Percentiles rank a stretch among this genome's conserved stretches.
Evolutionary conservation across 2,888 invertebrate genomes (phyloP).

Genomic region (Plebejus melissa): DNA sequence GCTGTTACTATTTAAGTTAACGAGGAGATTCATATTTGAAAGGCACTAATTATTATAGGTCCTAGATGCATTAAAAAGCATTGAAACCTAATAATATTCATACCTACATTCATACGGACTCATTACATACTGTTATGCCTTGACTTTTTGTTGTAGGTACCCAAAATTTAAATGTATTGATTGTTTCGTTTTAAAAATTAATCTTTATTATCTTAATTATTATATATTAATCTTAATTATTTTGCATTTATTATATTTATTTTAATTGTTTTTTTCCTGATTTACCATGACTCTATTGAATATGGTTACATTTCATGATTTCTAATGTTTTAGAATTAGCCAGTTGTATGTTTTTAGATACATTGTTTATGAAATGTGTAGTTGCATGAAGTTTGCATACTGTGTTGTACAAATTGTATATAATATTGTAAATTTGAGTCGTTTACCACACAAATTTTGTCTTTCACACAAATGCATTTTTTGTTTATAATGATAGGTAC

Average conservation of each 20-base stretch:
- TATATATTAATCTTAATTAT: neutral
- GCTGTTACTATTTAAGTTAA: neutral
- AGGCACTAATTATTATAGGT: neutral
- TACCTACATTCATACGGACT: neutral
- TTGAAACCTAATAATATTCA: neutral
- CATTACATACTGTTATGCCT: neutral
- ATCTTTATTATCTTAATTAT: neutral
- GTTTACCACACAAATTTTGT: conserved; percentile 38
- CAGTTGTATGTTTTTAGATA: conserved; percentile 10
- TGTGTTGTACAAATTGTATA: conserved; percentile 42
- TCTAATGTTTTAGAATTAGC: neutral
- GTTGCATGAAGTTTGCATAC: conserved; percentile 13
- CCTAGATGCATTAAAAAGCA: neutral
- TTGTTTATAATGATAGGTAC: conserved; percentile 32
- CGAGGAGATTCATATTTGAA: neutral
- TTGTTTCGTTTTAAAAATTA: neutral
- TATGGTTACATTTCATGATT: neutral
- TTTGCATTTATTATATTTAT: neutral
- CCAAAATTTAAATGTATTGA: neutral
- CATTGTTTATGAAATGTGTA: neutral
- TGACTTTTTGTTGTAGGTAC: neutral
- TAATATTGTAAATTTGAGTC: conserved; percentile 34
- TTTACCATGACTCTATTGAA: conserved; percentile 19
- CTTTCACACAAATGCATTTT: conserved; percentile 41
- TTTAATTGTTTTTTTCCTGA: neutral